phyloP scores from a whole-genome alignment of 2,888 invertebrate genomes.

The Acleris laterana region DNA sequence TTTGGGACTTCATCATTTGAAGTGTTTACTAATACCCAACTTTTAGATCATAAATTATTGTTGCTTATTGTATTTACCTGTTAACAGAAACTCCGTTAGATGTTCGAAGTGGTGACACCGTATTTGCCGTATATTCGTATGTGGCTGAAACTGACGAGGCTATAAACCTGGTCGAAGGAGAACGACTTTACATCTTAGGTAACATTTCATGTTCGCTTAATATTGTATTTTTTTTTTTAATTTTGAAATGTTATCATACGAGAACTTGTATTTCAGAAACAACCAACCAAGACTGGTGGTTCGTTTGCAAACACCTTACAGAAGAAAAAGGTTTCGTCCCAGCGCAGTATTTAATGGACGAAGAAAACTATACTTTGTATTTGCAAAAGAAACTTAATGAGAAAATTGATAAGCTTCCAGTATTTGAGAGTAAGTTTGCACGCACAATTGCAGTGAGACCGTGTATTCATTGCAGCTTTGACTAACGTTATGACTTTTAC shows the following conservation, averaged over 20 bases:
- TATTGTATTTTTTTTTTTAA: too few relatives aligned
- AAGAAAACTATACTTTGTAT: conserved; percentile 91
- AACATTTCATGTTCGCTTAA: conserved; percentile 44
- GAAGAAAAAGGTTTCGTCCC: conserved; percentile 98
- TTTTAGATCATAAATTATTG: not conserved
- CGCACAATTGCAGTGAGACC: not conserved
- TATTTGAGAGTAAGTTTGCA: conserved; percentile 92
- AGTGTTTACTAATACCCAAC: too few relatives aligned
- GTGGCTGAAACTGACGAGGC: conserved; percentile 94
- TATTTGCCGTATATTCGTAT: conserved; percentile 93
- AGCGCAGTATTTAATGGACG: conserved; percentile 93
- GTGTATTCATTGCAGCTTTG: too few relatives aligned
- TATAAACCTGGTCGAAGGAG: conserved; percentile 95
- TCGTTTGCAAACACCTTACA: conserved; percentile 93
- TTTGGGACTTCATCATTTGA: too few relatives aligned
- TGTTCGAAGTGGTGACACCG: conserved; percentile 89
- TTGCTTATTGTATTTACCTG: conserved; percentile 1
- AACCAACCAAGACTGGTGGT: conserved; percentile 96
- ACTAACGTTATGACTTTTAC: not conserved
- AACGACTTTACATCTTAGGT: conserved; percentile 93
- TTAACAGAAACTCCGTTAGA: conserved; percentile 72
- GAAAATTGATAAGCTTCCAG: conserved; percentile 95
- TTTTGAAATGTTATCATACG: too few relatives aligned
- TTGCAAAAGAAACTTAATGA: conserved; percentile 95
- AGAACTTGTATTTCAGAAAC: conserved; percentile 81